Percentiles rank a stretch among this genome's conserved stretches.
phyloP scores from a whole-genome alignment of 2,888 invertebrate species.

The Micropterix aruncella region DNA sequence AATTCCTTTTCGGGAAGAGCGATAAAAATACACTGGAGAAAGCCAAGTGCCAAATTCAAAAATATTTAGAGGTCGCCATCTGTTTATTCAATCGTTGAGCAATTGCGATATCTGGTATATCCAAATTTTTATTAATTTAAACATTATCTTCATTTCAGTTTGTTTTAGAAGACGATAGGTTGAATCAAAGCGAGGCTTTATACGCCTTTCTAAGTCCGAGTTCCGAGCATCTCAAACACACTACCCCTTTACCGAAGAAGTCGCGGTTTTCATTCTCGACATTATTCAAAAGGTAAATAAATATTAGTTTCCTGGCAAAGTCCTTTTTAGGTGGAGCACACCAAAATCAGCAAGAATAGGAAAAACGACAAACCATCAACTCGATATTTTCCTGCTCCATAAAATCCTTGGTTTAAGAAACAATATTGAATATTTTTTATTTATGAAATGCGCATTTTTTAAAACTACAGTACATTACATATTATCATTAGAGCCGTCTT shows the following conservation, averaged over 20 bases:
- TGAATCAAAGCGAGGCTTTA: constrained; percentile 80
- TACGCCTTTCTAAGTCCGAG: constrained; percentile 88
- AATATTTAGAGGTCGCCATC: constrained; percentile 64
- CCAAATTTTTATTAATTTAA: constrained; percentile 3
- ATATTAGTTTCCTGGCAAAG: constrained; percentile 1
- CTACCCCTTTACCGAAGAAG: constrained; percentile 66
- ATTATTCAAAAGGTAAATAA: constrained; percentile 62
- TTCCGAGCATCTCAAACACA: constrained; percentile 75
- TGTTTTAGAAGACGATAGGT: constrained; percentile 71
- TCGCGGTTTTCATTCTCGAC: constrained; percentile 77
- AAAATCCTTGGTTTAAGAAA: too few species aligned
- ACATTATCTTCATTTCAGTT: constrained; percentile 39
- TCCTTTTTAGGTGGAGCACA: too few species aligned
- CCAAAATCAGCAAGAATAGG: too few species aligned
- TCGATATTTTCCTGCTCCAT: too few species aligned
- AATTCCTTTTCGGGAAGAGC: constrained; percentile 70
- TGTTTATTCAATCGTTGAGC: too few species aligned
- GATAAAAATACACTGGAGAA: constrained; percentile 70
- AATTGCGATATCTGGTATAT: too few species aligned
- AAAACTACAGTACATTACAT: too few species aligned
- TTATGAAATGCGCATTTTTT: too few species aligned
- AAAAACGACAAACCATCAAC: too few species aligned
- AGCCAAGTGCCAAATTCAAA: constrained; percentile 70
- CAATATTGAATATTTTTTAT: too few species aligned
- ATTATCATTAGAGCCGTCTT: too few species aligned